Evolutionary conservation across 2,797 vertebrate species (phyloP).

Genomic region (Arctocebus calabarensis): DNA sequence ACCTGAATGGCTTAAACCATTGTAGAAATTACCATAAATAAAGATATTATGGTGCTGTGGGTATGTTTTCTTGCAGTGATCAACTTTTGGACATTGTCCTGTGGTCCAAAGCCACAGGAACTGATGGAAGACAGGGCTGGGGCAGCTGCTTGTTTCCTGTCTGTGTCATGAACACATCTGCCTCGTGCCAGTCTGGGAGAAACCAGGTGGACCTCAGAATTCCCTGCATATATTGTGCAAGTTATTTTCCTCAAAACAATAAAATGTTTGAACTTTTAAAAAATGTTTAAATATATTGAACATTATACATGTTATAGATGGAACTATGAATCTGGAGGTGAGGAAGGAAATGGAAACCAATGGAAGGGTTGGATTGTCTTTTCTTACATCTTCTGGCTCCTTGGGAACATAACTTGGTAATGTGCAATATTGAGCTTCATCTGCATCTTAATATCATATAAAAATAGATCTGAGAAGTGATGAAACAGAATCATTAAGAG

Average conservation of each 20-base stretch:
- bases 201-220: background rate
- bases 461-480: conserved; percentile 5
- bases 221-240: background rate
- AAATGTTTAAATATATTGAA: background rate
- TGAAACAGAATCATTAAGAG: background rate
- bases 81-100: background rate
- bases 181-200: background rate
- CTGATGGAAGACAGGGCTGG: background rate
- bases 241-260: conserved; percentile 25
- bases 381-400: background rate
- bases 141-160: background rate
- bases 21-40: background rate
- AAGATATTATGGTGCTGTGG: background rate
- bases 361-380: background rate
- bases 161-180: background rate
- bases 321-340: background rate
- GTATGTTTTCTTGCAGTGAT: conserved; percentile 9
- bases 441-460: background rate
- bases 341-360: background rate
- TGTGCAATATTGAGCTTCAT: background rate
- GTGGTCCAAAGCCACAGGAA: background rate
- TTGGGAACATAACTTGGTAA: background rate
- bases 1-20: background rate
- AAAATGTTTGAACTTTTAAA: background rate
- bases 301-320: background rate